These are phyloP conservation scores for Branchinecta lynchi DNA, from an alignment of 1,140 invertebrate species.

Conservation along the genomic window DNA sequence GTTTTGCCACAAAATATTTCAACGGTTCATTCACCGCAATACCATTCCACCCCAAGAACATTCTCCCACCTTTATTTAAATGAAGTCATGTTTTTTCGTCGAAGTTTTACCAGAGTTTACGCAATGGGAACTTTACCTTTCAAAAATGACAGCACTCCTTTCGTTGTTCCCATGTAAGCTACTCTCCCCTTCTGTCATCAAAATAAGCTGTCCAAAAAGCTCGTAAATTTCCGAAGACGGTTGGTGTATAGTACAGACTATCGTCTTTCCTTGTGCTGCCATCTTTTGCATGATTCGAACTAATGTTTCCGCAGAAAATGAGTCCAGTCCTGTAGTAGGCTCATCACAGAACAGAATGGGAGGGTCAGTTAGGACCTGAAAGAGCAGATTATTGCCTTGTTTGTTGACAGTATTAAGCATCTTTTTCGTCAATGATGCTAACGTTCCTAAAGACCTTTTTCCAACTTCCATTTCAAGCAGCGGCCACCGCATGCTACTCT, in stretches of 20 bases:
- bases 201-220: slow-evolving; percentile 57
- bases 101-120: too few species aligned
- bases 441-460: too few species aligned
- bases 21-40: too few species aligned
- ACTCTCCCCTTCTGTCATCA: slow-evolving; percentile 63
- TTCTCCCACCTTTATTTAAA: too few species aligned
- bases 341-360: slow-evolving; percentile 64
- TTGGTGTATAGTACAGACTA: slow-evolving; percentile 73
- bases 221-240: slow-evolving; percentile 68
- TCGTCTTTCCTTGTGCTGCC: slow-evolving; percentile 48
- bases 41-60: too few species aligned
- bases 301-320: slow-evolving; percentile 55
- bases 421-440: too few species aligned
- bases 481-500: too few species aligned
- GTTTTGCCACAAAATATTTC: too few species aligned
- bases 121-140: slow-evolving; percentile 25
- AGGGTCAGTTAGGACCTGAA: slow-evolving; percentile 53
- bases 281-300: slow-evolving; percentile 48
- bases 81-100: too few species aligned
- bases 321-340: slow-evolving; percentile 66
- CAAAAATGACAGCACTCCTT: slow-evolving; percentile 32
- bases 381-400: too few species aligned
- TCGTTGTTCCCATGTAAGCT: slow-evolving; percentile 51
- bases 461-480: too few species aligned
- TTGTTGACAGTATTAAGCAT: too few species aligned